Evolutionary conservation across 2,797 vertebrate species (phyloP).

Genomic region (Benthosema pterotum): DNA sequence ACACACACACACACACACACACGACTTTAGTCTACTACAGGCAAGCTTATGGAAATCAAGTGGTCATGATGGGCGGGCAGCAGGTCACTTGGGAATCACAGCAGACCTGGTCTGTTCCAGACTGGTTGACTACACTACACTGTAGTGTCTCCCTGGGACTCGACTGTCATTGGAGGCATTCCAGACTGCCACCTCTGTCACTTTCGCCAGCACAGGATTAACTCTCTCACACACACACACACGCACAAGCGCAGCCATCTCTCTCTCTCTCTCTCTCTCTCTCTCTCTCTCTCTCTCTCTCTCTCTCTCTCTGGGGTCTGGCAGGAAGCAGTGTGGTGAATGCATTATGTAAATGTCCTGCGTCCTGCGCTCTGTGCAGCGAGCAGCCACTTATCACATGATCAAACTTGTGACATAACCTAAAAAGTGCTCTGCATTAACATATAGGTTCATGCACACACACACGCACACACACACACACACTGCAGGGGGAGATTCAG

Average conservation of each 20-base stretch:
- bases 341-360: slow-evolving; percentile 66
- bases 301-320: slow-evolving; percentile 35
- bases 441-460: neutral
- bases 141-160: slow-evolving; percentile 6
- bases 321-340: slow-evolving; percentile 64
- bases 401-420: slow-evolving; percentile 52
- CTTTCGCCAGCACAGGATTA: slow-evolving; percentile 1
- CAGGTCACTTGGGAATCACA: neutral
- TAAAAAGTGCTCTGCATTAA: slow-evolving; percentile 34
- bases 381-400: slow-evolving; percentile 47
- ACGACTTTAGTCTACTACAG: neutral
- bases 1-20: slow-evolving; percentile 1
- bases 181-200: neutral
- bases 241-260: slow-evolving; percentile 32
- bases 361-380: slow-evolving; percentile 41
- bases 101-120: neutral
- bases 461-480: neutral
- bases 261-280: slow-evolving; percentile 47
- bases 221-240: slow-evolving; percentile 14
- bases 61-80: slow-evolving; percentile 9
- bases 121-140: neutral
- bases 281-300: no score
- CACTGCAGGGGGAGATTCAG: neutral
- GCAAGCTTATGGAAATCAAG: slow-evolving; percentile 30
- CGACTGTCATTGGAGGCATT: neutral